Conservation (phyloP, 2,113 vertebrate species). For the Syngnathus typhle region DNA sequence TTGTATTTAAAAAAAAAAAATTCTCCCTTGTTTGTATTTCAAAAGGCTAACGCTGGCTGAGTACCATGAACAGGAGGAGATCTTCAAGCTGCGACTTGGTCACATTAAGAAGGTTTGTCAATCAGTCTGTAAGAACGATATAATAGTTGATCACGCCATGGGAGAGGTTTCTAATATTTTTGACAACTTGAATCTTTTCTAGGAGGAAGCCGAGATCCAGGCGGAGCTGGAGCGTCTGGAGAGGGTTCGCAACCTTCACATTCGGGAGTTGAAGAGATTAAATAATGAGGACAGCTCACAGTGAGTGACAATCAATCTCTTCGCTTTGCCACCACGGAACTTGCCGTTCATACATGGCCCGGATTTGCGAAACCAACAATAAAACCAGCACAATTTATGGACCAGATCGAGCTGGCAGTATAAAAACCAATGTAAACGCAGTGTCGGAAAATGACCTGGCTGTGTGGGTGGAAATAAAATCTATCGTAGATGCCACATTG, state of each 20-base stretch:
- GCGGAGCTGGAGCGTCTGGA: constrained; percentile 97
- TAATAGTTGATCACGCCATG: constrained; percentile 14
- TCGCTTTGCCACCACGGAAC: constrained; percentile 24
- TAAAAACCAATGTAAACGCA: not conserved
- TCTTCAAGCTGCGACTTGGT: constrained; percentile 96
- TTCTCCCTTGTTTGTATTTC: constrained; percentile 9
- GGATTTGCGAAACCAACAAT: not conserved
- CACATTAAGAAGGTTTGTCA: constrained; percentile 93
- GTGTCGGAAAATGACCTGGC: not conserved
- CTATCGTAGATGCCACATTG: not conserved
- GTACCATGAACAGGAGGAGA: constrained; percentile 99
- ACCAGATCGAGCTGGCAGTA: not conserved
- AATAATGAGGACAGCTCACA: constrained; percentile 99
- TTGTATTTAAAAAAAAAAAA: not conserved
- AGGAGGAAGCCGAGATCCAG: constrained; percentile 99
- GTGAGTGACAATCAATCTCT: constrained; percentile 72
- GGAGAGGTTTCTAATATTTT: constrained; percentile 23
- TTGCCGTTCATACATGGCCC: constrained; percentile 8
- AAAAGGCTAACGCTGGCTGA: constrained; percentile 92
- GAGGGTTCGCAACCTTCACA: constrained; percentile 98
- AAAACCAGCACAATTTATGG: not conserved
- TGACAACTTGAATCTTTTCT: constrained; percentile 66
- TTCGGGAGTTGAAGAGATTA: constrained; percentile 99
- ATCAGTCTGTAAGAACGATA: not conserved
- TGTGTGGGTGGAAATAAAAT: not conserved